Conservation (phyloP, 2,113 vertebrate species). For the Dromaius novaehollandiae region DNA sequence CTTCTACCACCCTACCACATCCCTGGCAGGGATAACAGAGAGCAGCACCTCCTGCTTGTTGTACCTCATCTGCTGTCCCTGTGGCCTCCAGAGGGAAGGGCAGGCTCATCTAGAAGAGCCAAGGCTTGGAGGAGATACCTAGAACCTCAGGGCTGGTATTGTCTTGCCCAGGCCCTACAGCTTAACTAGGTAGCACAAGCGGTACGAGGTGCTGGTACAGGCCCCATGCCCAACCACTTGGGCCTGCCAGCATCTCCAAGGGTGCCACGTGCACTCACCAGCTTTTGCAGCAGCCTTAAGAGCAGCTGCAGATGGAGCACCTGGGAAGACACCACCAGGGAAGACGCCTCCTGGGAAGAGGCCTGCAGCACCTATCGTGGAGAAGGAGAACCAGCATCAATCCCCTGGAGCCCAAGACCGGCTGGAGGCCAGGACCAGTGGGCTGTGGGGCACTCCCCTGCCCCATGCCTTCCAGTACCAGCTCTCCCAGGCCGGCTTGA, state of each 20-base stretch:
- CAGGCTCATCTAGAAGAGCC: background rate
- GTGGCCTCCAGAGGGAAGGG: background rate
- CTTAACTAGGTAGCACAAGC: background rate
- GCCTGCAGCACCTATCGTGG: background rate
- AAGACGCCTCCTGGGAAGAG: slow-evolving; percentile 47
- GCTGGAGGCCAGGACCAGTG: background rate
- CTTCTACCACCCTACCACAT: background rate
- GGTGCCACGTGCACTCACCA: slow-evolving; percentile 60
- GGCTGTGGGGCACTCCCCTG: background rate
- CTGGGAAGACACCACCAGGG: slow-evolving; percentile 53
- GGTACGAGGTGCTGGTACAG: background rate
- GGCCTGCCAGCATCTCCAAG: background rate
- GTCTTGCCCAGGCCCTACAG: background rate
- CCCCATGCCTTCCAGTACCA: background rate
- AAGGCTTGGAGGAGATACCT: background rate
- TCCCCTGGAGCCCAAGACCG: too few relatives aligned
- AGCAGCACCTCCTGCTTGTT: background rate
- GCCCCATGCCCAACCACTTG: background rate
- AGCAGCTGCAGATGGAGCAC: slow-evolving; percentile 45
- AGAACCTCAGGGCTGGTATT: background rate
- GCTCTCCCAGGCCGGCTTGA: background rate
- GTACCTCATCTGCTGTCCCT: background rate
- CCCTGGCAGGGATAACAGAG: fast-evolving
- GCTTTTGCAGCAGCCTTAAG: slow-evolving; percentile 80
- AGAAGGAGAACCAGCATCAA: background rate